phyloP scores from a whole-genome alignment of 35 echinoderm and acorn worm genomes.

The Eucidaris tribuloides region DNA sequence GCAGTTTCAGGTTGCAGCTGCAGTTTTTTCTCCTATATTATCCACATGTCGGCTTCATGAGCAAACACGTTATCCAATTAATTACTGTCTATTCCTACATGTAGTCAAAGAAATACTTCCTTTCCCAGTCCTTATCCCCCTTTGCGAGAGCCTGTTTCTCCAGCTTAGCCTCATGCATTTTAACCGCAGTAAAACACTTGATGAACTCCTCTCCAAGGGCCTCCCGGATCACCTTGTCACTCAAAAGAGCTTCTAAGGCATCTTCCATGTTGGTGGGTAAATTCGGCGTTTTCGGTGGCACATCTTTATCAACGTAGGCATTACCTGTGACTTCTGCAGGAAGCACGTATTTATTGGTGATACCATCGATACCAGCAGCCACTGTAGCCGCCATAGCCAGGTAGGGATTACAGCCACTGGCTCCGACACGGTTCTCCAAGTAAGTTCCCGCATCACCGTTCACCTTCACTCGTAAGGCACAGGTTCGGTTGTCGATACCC shows the following conservation, averaged over 20 bases:
- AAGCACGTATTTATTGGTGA: constrained; percentile 44
- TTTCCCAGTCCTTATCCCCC: constrained; percentile 45
- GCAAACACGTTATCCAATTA: not conserved
- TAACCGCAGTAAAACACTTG: constrained; percentile 57
- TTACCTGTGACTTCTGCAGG: constrained; percentile 15
- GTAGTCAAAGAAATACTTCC: constrained; percentile 55
- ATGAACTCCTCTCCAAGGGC: constrained; percentile 64
- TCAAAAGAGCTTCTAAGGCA: constrained; percentile 39
- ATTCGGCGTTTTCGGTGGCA: constrained; percentile 15
- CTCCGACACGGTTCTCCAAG: constrained; percentile 58
- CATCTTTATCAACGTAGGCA: constrained; percentile 2
- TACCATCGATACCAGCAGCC: constrained; percentile 62
- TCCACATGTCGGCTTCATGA: not conserved
- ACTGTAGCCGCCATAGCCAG: constrained; percentile 49
- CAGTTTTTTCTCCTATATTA: not conserved
- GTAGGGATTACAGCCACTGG: constrained; percentile 45
- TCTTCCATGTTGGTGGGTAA: constrained; percentile 51
- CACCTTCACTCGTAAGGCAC: constrained; percentile 8
- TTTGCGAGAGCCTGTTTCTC: constrained; percentile 4
- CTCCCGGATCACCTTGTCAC: constrained; percentile 41
- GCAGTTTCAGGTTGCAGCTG: too few relatives aligned
- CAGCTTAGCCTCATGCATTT: constrained; percentile 41
- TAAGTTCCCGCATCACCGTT: constrained; percentile 57
- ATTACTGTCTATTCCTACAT: constrained; percentile 41
- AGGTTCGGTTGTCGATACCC: constrained; percentile 41